Evolutionary conservation across 2,888 invertebrate species (phyloP).

Genomic region (Chymomyza amoena): DNA sequence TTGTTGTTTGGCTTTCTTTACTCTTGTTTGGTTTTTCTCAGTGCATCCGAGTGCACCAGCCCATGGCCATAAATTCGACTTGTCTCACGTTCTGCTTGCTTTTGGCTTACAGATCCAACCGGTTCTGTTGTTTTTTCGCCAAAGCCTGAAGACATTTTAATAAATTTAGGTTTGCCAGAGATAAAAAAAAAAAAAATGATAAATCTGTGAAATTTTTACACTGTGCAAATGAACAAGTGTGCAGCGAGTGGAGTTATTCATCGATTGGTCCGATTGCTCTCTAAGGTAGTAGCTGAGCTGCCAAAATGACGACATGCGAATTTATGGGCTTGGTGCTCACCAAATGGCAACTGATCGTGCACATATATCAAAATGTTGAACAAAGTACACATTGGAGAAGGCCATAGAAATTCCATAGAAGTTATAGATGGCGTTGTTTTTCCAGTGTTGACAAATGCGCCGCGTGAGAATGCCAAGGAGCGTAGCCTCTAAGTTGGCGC

Average conservation of each 20-base stretch:
- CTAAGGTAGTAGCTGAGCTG: not conserved
- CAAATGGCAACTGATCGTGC: conserved; percentile 51
- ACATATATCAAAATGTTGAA: conserved; percentile 33
- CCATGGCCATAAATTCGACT: conserved; percentile 35
- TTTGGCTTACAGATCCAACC: not conserved
- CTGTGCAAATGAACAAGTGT: conserved; percentile 59
- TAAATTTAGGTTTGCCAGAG: conserved; percentile 48
- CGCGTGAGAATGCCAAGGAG: conserved; percentile 44
- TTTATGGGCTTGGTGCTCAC: conserved; percentile 52
- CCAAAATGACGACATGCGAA: conserved; percentile 21
- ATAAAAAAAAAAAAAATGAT: conserved; percentile 49
- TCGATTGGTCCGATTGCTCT: conserved; percentile 28
- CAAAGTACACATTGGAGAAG: not conserved
- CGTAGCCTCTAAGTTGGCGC: conserved; percentile 2
- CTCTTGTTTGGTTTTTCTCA: not conserved
- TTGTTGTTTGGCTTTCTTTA: not conserved
- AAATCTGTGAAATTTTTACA: conserved; percentile 56
- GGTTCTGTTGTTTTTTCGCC: not conserved
- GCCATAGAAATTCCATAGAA: conserved; percentile 9
- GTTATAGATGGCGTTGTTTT: conserved; percentile 11
- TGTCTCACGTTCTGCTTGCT: conserved; percentile 1
- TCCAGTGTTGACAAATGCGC: conserved; percentile 56
- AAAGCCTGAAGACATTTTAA: conserved; percentile 34
- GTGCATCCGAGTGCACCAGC: not conserved
- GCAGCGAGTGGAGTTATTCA: conserved; percentile 22